Percentiles rank a stretch among this genome's conserved stretches.
These are phyloP conservation scores for Falco punctatus DNA, from an alignment of 2,113 vertebrate genomes.

Conservation along the genomic window DNA sequence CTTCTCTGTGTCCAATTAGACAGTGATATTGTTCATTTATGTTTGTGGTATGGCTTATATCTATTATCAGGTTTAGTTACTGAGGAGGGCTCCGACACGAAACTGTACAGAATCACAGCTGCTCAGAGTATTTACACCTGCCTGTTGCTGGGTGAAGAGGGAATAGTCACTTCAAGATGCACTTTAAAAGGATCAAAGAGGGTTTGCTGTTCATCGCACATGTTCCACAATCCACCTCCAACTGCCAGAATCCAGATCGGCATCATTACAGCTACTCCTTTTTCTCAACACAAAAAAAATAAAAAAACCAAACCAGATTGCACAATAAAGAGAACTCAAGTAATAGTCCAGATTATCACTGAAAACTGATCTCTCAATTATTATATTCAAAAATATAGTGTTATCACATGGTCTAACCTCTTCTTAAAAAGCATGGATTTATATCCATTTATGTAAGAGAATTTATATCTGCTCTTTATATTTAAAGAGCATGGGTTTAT, in stretches of 20 bases:
- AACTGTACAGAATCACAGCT: slow-evolving; percentile 29
- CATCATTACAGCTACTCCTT: neutral
- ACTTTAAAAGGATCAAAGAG: slow-evolving; percentile 33
- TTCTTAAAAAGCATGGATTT: neutral
- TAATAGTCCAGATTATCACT: neutral
- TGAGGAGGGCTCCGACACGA: slow-evolving; percentile 1
- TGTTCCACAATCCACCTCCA: slow-evolving; percentile 31
- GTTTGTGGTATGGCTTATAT: neutral
- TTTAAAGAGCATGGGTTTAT: neutral
- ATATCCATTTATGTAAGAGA: too few relatives aligned
- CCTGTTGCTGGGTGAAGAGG: neutral
- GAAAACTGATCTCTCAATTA: neutral
- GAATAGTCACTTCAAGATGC: neutral
- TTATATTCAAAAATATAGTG: neutral
- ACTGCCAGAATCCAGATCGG: slow-evolving; percentile 16
- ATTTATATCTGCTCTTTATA: too few relatives aligned
- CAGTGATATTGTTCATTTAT: neutral
- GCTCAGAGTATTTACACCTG: slow-evolving; percentile 9
- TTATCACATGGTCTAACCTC: neutral
- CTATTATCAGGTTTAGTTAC: slow-evolving; percentile 8
- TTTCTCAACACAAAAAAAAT: neutral
- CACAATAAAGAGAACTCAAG: neutral
- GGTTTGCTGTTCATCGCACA: slow-evolving; percentile 28
- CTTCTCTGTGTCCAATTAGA: neutral
- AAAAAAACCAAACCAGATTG: neutral